Percentiles rank a stretch among this genome's conserved stretches.
phyloP scores from a whole-genome alignment of 2,888 invertebrate species.

The Eilema depressum region DNA sequence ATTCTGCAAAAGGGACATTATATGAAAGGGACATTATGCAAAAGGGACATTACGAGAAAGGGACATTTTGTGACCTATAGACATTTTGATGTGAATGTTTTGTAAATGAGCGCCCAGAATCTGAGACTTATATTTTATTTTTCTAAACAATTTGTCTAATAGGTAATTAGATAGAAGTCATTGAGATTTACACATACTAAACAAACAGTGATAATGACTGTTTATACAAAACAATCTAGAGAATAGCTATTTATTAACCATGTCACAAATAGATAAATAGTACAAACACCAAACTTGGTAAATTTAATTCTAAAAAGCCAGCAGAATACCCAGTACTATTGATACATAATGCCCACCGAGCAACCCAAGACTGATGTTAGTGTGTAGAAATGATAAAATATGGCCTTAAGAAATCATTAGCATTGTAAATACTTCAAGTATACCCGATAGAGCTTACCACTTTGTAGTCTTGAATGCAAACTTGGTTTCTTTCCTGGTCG shows the following conservation, averaged over 20 bases:
- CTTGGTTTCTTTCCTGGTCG: conserved; percentile 94
- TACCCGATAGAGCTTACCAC: conserved; percentile 86
- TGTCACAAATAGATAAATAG: neutral
- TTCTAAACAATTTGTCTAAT: no score
- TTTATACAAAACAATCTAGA: neutral
- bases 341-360: neutral
- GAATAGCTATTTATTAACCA: neutral
- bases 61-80: no score
- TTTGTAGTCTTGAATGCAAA: conserved; percentile 94
- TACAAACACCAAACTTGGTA: neutral
- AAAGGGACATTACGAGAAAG: no score
- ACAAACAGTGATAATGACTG: neutral
- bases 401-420: neutral
- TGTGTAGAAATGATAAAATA: neutral
- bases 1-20: no score
- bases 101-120: no score
- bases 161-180: no score
- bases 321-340: neutral
- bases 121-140: no score
- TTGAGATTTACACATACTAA: no score
- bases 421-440: neutral
- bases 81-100: no score
- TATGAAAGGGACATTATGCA: no score
- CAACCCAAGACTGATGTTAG: neutral
- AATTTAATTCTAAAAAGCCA: neutral